Base-by-base conservation (phyloP, 1,140 invertebrate genomes). In the Pygmarrhopalites habei region DNA sequence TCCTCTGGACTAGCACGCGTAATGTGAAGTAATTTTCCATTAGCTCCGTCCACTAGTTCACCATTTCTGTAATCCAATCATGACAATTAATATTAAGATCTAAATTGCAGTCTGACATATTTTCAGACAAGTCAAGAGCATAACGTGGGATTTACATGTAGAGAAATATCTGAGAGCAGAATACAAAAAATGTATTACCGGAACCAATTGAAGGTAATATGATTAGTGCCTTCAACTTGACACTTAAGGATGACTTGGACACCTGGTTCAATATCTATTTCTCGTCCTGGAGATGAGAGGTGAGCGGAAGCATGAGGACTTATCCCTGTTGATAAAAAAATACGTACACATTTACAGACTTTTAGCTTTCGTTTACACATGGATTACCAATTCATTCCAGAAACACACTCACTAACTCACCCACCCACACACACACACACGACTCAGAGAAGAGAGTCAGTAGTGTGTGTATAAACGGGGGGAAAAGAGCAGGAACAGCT, bases 121-220 rank as follows among this genome's bases (percentile, higher is more conserved):
- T n/a, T n/a, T n/a, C n/a, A n/a, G n/a, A n/a, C n/a, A n/a, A n/a
- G n/a, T n/a, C n/a, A n/a, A n/a, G n/a, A n/a, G n/a, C n/a, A n/a
- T n/a, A n/a, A n/a, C n/a, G n/a, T n/a, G n/a, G n/a, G n/a, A n/a
- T n/a, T n/a, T n/a, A n/a, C n/a, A n/a, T n/a, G n/a, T n/a, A n/a
- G n/a, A n/a, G n/a, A n/a, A n/a, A n/a, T n/a, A n/a, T n/a, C n/a
- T n/a, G n/a, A n/a, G n/a, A n/a, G n/a, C n/a, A n/a, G n/a, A n/a
- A n/a, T n/a, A n/a, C n/a, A n/a, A n/a, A 35, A 35, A 7, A 35
- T 35, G 32, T 15, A 35, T 74, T 73, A 83, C 83, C 80, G 82
- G 77, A 85, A 88, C 87, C 87, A 90, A 72, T 87, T 82, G 71
- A 85, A 83, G 66, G 79, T 77, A 46, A 88, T 81, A 59, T 86